A percentile compares a stretch with the other conserved stretches of the same genome.
Conservation (phyloP, 2,113 vertebrate genomes). For the Plecturocebus donacophilus region DNA sequence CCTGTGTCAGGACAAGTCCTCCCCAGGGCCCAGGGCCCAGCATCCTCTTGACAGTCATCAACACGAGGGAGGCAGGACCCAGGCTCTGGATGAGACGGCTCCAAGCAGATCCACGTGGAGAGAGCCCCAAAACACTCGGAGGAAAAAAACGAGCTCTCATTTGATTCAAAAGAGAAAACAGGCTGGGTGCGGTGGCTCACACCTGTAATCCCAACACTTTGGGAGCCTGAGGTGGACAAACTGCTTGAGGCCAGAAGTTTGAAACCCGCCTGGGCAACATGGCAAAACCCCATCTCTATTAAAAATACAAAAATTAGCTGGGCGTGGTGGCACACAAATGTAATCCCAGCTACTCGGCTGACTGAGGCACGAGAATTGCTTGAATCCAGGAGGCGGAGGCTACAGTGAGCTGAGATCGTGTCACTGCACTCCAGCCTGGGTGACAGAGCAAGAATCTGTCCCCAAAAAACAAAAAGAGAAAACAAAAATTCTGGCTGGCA, state of each 20-base stretch:
- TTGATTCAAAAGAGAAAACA: not conserved
- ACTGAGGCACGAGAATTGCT: not conserved
- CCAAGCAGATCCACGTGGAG: not conserved
- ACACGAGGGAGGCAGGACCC: not conserved
- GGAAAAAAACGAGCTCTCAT: not conserved
- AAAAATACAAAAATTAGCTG: not conserved
- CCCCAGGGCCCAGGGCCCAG: not conserved
- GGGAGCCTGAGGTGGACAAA: not conserved
- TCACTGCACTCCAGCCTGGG: not conserved
- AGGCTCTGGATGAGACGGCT: accelerated
- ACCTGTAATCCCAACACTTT: not conserved
- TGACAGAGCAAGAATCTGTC: not conserved
- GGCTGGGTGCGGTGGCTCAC: too few relatives aligned
- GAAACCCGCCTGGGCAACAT: not conserved
- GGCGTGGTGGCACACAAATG: not conserved
- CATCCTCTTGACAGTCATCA: not conserved
- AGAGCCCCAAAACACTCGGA: not conserved
- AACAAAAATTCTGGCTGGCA: not conserved
- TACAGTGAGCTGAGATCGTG: not conserved
- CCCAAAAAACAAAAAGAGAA: not conserved
- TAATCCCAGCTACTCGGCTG: not conserved
- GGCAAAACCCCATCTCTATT: not conserved
- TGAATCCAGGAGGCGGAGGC: not conserved
- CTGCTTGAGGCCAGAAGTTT: not conserved
- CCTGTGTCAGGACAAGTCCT: not conserved